Evolutionary conservation across 2,888 invertebrate species (phyloP), one percentile per base, ranked within the genome.

Genomic region (Phyllotreta striolata): DNA sequence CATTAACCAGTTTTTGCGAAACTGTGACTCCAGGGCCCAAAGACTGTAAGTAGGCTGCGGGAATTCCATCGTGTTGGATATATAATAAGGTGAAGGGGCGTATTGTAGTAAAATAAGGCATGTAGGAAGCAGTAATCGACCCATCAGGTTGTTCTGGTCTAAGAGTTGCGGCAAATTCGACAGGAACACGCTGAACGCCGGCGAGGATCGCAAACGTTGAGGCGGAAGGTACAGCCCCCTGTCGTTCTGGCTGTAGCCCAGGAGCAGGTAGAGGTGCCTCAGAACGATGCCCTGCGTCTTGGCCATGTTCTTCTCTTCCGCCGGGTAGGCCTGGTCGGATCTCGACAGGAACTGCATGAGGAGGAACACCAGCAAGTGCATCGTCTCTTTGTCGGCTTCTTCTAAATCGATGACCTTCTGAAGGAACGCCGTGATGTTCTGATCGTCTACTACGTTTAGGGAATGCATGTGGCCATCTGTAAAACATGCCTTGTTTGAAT

Each of bases 141-240:
- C 98, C 86, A 99, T 95, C 68, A 91, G 84, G 79, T 97, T 95
- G 83, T 99, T 99, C 80, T 96, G 94, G 80, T 99, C 99, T 77
- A 99, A 79, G 8, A 99, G 87, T 84, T 95, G 95, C 0, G 98
- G 96, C 66, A 98, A 82, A 78, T 95, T 96, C 37, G 95, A 90
- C 78, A 99, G 84, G 79, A 98, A 98, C 0, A 96, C 96, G 82
- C 96, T 97, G 83, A 98, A 98, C 1, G 96, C 95, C 0, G 98
- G 92, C 0, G 97, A 96, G 63, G 89, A 87, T 74, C 98, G 93
- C 56, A 98, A 82, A 65, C 91, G 88, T 59, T 90, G 88, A 0
- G 98, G 95, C 4, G 95, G 89, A n/a, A 96, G 88, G 76, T 94
- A 94, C 78, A 98, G 96, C 41, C 90, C 90, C 76, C 92, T 92